Percentiles rank a stretch among this genome's conserved stretches.
Evolutionary conservation across 2,888 invertebrate species (phyloP).

Genomic region (Lobophora halterata): DNA sequence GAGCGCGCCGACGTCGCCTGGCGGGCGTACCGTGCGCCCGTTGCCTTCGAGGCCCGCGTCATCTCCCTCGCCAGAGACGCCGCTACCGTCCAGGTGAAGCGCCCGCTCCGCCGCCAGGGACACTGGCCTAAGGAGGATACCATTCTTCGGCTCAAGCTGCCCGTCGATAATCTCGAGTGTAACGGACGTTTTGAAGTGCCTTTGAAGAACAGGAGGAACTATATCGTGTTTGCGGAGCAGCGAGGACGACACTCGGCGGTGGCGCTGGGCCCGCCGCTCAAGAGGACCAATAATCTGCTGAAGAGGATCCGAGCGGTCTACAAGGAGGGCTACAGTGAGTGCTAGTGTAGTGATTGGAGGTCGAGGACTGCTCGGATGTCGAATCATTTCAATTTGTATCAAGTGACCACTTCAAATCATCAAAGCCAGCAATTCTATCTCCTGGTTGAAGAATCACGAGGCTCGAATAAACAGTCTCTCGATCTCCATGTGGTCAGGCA

Average conservation of each 20-base stretch:
- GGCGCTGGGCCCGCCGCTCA: conserved; percentile 72
- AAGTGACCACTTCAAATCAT: too few species aligned
- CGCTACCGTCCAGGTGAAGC: conserved; percentile 68
- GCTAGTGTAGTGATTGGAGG: conserved; percentile 42
- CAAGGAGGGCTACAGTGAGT: conserved; percentile 77
- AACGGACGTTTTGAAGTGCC: conserved; percentile 74
- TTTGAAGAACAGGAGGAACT: conserved; percentile 65
- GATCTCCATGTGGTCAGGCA: conserved; percentile 49
- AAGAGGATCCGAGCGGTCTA: conserved; percentile 74
- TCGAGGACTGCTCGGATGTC: conserved; percentile 28
- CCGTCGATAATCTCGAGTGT: conserved; percentile 58
- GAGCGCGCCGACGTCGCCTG: conserved; percentile 78
- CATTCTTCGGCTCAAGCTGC: conserved; percentile 61
- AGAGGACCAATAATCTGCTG: conserved; percentile 65
- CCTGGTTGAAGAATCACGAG: neutral
- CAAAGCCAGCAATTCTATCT: neutral
- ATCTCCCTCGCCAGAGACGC: conserved; percentile 66
- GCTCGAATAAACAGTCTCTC: conserved; percentile 24
- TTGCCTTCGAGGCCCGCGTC: conserved; percentile 75
- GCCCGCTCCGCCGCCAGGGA: conserved; percentile 66
- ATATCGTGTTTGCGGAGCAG: conserved; percentile 76
- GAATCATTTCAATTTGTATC: too few species aligned
- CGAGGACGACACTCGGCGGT: conserved; percentile 69
- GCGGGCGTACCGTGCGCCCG: conserved; percentile 76
- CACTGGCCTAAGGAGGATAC: conserved; percentile 69